Percentiles rank a stretch among this genome's conserved stretches.
Evolutionary conservation across 2,797 vertebrate genomes (phyloP).

Genomic region (Stomatorhinus walkeri): DNA sequence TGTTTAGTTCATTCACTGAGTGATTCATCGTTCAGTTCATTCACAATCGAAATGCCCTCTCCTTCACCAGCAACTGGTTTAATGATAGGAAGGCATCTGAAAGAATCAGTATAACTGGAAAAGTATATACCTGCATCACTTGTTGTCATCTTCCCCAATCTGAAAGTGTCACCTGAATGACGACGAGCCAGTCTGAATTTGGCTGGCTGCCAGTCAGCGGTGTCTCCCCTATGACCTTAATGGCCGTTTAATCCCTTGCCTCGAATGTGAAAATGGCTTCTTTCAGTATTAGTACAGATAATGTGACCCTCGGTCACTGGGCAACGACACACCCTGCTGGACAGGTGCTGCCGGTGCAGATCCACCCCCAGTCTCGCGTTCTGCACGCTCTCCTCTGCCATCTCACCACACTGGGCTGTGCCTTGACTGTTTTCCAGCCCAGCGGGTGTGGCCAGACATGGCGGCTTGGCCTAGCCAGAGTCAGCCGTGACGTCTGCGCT

Average conservation of each 20-base stretch:
- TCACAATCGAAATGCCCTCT: neutral
- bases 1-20: neutral
- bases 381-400: neutral
- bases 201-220: neutral
- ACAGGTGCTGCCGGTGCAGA: neutral
- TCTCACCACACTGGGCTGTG: conserved; percentile 15
- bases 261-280: neutral
- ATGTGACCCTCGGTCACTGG: neutral
- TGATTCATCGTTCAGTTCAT: neutral
- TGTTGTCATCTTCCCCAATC: neutral
- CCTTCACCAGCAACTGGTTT: neutral
- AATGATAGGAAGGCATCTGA: neutral
- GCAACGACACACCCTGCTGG: neutral
- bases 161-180: neutral
- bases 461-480: conserved; percentile 30
- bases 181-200: neutral
- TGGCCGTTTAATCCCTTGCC: neutral
- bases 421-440: conserved; percentile 22
- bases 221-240: neutral
- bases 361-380: neutral
- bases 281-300: neutral
- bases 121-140: neutral
- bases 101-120: neutral
- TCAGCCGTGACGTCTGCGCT: conserved; percentile 44
- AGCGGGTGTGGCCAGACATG: conserved; percentile 49